Percentiles rank a stretch among this genome's conserved stretches.
phyloP scores from a whole-genome alignment of 1,140 invertebrate species.

The Drosophila gunungcola region DNA sequence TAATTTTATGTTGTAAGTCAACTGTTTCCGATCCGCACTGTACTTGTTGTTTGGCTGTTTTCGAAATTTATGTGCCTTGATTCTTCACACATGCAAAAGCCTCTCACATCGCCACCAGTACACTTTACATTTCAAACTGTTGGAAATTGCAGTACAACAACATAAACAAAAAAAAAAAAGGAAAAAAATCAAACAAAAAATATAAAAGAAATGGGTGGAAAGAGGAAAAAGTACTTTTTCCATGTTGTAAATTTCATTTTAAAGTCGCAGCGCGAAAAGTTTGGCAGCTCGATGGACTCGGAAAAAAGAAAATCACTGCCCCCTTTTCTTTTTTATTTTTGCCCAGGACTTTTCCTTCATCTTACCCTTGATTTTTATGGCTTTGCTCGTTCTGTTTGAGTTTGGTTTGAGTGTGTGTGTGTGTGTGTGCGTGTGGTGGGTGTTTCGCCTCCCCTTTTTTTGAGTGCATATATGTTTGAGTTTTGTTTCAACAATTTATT shows the following conservation, averaged over 20 bases:
- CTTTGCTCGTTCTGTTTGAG: slow-evolving; percentile 15
- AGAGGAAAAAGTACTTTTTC: slow-evolving; percentile 28
- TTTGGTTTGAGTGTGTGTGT: slow-evolving; percentile 18
- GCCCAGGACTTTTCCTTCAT: not conserved
- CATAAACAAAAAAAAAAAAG: not conserved
- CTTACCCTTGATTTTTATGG: slow-evolving; percentile 29
- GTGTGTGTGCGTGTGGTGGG: not conserved
- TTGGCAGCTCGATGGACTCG: slow-evolving; percentile 66
- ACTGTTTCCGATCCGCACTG: slow-evolving; percentile 1
- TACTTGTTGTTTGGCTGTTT: slow-evolving; percentile 37
- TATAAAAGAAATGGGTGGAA: not conserved
- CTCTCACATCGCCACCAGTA: not conserved
- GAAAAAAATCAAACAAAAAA: slow-evolving; percentile 11
- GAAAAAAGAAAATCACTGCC: slow-evolving; percentile 28
- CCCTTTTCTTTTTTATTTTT: not conserved
- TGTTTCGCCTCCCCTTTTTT: not conserved
- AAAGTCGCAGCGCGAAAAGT: slow-evolving; percentile 61
- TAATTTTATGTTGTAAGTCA: not conserved
- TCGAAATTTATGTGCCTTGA: slow-evolving; percentile 76
- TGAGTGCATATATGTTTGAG: slow-evolving; percentile 24
- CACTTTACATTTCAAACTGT: slow-evolving; percentile 30
- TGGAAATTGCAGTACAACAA: slow-evolving; percentile 21
- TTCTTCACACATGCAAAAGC: slow-evolving; percentile 65
- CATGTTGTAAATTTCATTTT: slow-evolving; percentile 75
- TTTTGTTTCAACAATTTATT: slow-evolving; percentile 81